Base-by-base conservation (phyloP, 2,888 invertebrate genomes). In the Nymphalis urticae region DNA sequence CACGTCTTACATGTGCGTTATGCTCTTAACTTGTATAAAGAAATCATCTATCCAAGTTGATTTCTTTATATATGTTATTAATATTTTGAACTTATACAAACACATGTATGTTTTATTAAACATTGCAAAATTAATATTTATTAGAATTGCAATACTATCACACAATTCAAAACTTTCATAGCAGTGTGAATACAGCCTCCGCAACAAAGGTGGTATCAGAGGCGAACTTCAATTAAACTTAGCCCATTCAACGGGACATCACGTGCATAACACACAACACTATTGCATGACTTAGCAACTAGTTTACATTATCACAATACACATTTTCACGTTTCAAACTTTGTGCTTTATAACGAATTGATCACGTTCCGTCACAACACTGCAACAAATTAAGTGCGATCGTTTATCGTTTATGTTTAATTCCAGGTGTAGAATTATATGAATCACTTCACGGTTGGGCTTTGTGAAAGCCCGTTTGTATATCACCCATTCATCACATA, bases 201-300 rank as follows among this genome's bases (percentile, higher is more conserved):
- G 63, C 48, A 67, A 65, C 67, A 67, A 64, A 73, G 73, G 73
- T 73, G 72, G 73, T 72, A 71, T 72, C 70, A 65, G 73, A 73
- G 69, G 71, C 77, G 70, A 75, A 80, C 79, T 83, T 82, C 84
- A 86, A 87, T 88, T 87, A 82, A 88, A 88, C 84, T 88, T 85
- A 76, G 71, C 74, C 81, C 84, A 82, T 86, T 84, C 80, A 75
- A 75, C 73, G 78, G 74, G 75, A 76, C 74, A 77, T 77, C 80
- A 80, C 80, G 79, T 80, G 80, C 80, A 78, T 80, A 79, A 78
- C 77, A 79, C 74, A 75, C 69, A 60, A 65, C 66, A 69, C 65
- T 73, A 70, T 69, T 74, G 72, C 73, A 68, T 72, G 74, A 76
- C 72, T 75, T 76, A 66, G 67, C 69, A 73, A 74, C 76, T 79